A percentile compares a stretch with the other conserved stretches of the same genome.
These are phyloP conservation scores for Molossus molossus DNA, from an alignment of 2,797 vertebrate genomes.

Conservation along the genomic window DNA sequence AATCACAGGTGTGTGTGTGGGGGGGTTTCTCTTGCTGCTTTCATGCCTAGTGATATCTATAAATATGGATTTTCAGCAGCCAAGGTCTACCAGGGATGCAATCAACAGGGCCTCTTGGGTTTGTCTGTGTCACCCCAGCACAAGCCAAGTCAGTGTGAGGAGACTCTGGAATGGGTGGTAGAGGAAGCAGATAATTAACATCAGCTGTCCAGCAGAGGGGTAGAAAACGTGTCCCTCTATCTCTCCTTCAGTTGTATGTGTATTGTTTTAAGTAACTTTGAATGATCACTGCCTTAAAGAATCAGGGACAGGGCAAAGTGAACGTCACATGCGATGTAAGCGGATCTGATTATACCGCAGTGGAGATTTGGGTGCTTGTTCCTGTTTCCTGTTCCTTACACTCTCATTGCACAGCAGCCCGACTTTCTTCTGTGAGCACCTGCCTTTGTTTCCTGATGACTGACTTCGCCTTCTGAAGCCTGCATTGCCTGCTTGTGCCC, in stretches of 20 bases:
- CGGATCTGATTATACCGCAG: background rate
- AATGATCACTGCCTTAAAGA: background rate
- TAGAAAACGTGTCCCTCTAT: background rate
- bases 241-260: background rate
- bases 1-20: background rate
- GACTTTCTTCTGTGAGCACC: background rate
- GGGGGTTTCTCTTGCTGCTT: background rate
- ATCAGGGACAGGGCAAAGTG: background rate
- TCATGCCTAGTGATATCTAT: background rate
- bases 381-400: background rate
- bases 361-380: background rate
- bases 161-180: background rate
- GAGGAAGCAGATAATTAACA: background rate
- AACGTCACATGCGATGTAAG: background rate
- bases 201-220: background rate
- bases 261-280: background rate
- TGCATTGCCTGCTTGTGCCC: background rate
- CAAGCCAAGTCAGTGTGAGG: background rate
- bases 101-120: background rate
- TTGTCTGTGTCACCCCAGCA: background rate
- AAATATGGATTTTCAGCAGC: background rate
- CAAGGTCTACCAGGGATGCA: background rate
- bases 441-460: background rate
- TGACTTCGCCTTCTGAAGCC: background rate
- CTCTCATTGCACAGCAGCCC: background rate